These are phyloP conservation scores for Trinectes maculatus DNA, from an alignment of 2,113 vertebrate species.

Conservation along the genomic window DNA sequence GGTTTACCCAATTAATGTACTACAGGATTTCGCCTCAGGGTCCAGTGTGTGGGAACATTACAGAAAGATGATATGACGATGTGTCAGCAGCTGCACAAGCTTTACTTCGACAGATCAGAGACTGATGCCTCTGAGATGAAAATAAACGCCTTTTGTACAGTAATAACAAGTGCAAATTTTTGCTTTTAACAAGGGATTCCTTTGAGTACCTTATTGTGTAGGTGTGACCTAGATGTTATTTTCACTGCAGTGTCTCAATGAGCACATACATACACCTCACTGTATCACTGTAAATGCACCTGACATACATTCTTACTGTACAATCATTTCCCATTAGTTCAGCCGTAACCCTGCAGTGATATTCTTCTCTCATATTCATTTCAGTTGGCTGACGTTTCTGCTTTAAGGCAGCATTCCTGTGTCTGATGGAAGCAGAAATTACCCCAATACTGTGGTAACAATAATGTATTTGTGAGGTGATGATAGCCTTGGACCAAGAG, in stretches of 20 bases:
- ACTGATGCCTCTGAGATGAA: not conserved
- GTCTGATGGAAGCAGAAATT: constrained; percentile 31
- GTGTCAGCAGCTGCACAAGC: not conserved
- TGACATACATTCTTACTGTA: constrained; percentile 26
- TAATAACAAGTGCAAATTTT: not conserved
- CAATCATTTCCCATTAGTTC: constrained; percentile 29
- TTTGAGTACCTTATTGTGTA: not conserved
- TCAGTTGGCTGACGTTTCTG: constrained; percentile 34
- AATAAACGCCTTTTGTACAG: not conserved
- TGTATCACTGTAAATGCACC: constrained; percentile 39
- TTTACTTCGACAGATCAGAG: constrained; percentile 7
- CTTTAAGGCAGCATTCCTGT: constrained; percentile 34
- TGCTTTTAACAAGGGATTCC: constrained; percentile 7
- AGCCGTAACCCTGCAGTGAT: constrained; percentile 34
- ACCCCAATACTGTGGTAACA: constrained; percentile 43
- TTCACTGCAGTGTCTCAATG: constrained; percentile 7
- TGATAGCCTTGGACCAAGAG: constrained; percentile 34
- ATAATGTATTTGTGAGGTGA: constrained; percentile 20
- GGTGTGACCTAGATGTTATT: constrained; percentile 37
- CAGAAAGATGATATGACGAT: constrained; percentile 33
- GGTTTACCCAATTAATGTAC: constrained; percentile 71
- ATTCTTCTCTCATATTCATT: constrained; percentile 39
- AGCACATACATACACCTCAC: constrained; percentile 19
- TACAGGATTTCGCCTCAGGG: constrained; percentile 49
- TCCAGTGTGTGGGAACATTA: constrained; percentile 21